Evolutionary conservation across 2,888 invertebrate species (phyloP), one percentile per base, ranked within the genome.

Genomic region (Noctua pronuba): DNA sequence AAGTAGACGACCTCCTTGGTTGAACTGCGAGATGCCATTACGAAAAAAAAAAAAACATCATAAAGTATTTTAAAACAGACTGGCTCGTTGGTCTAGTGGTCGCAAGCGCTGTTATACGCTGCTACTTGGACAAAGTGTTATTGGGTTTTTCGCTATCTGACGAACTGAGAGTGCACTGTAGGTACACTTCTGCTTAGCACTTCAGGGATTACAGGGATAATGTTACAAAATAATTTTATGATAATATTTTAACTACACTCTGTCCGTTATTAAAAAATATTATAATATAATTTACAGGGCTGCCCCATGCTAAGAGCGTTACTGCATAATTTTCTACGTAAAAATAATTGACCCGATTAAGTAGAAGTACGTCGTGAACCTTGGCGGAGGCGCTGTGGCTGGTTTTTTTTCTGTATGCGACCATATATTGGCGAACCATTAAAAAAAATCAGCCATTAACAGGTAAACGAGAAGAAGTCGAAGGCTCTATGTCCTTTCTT

Each of bases 271-370:
- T 46, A 46, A 55, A 73, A 65, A 1, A 16, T 64, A 41, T 64
- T 41, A n/a, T 58, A 35, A 18, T 46, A 41, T 65, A 58, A 80
- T 41, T 73, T 35, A 46, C 18, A n/a, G 16, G 16, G 21, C 16
- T 49, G 49, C 46, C 46, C n/a, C 41, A 52, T 52, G 71, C 18
- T 71, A 52, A 71, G 35, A 52, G 49, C 38, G 28, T 81, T 38
- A 41, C 55, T 11, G 38, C 31, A 65, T 55, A 52, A 55, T 73
- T 80, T 73, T 21, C 21, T 38, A 73, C 64, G n/a, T 81, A 41
- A 65, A 60, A 65, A 49, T 58, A 81, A 58, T 79, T 79, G 46
- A 74, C 65, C 74, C 73, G 81, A 81, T 73, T 79, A 58, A 10
- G 41, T 41, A 35, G 65, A 80, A 81, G 55, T 66, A 49, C 58